These are phyloP conservation scores for Homalodisca vitripennis DNA, from an alignment of 1,140 invertebrate species.

Conservation along the genomic window DNA sequence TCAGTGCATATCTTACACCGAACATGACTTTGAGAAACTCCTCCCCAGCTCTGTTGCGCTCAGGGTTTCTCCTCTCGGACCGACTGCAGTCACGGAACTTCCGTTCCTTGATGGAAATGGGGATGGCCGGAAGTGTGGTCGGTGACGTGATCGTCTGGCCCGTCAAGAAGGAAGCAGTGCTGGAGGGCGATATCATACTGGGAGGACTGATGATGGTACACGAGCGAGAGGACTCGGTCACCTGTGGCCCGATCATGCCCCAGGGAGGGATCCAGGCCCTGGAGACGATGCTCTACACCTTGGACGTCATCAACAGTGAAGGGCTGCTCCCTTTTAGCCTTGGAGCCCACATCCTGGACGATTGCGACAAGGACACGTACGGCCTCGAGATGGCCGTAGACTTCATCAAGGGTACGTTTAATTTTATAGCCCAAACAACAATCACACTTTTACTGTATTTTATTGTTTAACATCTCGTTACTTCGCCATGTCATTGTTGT, in stretches of 20 bases:
- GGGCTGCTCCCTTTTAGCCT: conserved; percentile 72
- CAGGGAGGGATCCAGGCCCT: too few relatives aligned
- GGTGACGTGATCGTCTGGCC: conserved; percentile 65
- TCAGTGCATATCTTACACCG: too few relatives aligned
- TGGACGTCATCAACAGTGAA: conserved; percentile 76
- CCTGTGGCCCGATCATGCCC: too few relatives aligned
- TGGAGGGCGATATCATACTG: conserved; percentile 86
- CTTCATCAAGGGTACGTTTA: conserved; percentile 88
- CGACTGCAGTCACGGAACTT: neutral
- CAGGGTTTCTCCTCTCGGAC: neutral
- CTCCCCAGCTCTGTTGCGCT: too few relatives aligned
- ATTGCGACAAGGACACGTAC: conserved; percentile 95
- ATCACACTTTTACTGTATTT: too few relatives aligned
- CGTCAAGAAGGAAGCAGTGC: conserved; percentile 78
- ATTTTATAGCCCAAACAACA: too few relatives aligned
- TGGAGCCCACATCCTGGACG: conserved; percentile 87
- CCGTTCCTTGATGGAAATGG: neutral
- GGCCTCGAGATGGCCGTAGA: conserved; percentile 94
- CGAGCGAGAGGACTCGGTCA: conserved; percentile 78
- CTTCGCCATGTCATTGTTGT: too few relatives aligned
- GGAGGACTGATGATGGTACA: conserved; percentile 99
- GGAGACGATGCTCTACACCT: conserved; percentile 89
- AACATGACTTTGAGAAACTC: too few relatives aligned
- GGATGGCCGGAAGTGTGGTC: neutral
- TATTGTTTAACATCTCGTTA: too few relatives aligned